Conservation (phyloP, 2,797 vertebrate genomes). For the Loris lydekkerianus region DNA sequence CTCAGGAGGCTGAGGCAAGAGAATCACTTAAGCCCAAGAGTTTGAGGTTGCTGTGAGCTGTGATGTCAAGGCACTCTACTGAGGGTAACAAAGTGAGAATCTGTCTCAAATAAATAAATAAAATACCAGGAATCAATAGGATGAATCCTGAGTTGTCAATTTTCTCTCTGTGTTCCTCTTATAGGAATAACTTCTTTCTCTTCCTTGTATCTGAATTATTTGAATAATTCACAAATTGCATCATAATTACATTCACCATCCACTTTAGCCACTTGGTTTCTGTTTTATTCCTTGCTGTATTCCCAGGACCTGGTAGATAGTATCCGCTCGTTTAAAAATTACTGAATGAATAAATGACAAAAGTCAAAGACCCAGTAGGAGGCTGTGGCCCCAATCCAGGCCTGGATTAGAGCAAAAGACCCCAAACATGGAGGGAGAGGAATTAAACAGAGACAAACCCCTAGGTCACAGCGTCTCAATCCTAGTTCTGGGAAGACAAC, state of each 20-base stretch:
- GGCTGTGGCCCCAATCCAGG: not conserved
- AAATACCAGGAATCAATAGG: not conserved
- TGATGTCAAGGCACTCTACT: too few species aligned
- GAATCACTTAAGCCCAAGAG: too few species aligned
- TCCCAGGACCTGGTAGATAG: not conserved
- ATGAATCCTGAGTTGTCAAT: not conserved
- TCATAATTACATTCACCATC: not conserved
- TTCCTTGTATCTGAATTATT: not conserved
- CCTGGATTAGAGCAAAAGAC: not conserved
- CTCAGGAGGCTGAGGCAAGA: too few species aligned
- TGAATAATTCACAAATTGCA: not conserved
- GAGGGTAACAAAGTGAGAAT: too few species aligned
- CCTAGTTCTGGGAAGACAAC: not conserved
- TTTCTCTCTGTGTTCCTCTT: not conserved
- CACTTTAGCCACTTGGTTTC: not conserved
- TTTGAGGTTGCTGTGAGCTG: too few species aligned
- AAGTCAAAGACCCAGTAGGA: not conserved
- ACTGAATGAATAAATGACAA: not conserved
- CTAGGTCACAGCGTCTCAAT: not conserved
- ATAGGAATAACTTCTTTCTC: not conserved
- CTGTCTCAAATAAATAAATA: too few species aligned
- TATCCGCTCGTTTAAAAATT: not conserved
- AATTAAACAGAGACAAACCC: not conserved
- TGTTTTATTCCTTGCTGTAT: not conserved
- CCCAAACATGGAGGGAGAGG: not conserved